Base-by-base conservation (phyloP, 2,888 invertebrate species). In the Acanthosepion pharaonis region DNA sequence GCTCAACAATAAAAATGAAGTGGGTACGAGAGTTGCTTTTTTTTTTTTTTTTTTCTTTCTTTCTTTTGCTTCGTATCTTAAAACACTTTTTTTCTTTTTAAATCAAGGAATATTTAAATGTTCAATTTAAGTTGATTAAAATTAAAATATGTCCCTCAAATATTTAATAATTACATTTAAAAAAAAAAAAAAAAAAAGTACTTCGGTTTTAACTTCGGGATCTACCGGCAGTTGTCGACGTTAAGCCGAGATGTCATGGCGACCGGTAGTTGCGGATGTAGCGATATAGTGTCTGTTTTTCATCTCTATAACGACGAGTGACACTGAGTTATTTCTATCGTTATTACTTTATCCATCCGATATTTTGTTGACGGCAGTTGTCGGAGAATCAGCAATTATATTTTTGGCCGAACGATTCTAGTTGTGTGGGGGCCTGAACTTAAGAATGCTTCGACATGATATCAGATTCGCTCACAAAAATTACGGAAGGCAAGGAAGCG, bases 401-500 rank as follows among this genome's bases (percentile, higher is more conserved):
- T 23, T 51, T 59, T 59, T 20, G 59, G 25, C 59, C 59, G 5
- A 20, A 3, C 59, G 59, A 59, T 20, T 59, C 20, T 18, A 20
- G 78, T 4, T 59, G 20, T 59, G 59, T 59, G 59, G 59, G 59
- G 59, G 59, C 59, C 59, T 59, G 59, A 59, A 42, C 23, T 59
- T 59, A 20, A 59, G 59, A 18, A 93, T 94, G 94, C 55, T 94
- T 33, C 42, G 94, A 55, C 94, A 94, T 94, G 59, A 33, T 18
- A 55, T 55, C 20, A n/a, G 59, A 23, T 94, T 94, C 94, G 55
- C 64, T 42, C 94, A 94, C 94, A 94, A 94, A 25, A 55, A 94
- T 64, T 64, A 64, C 94, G 94, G 94, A 25, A 64, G 51, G 64
- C 94, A 94, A 55, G 94, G 94, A 25, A 94, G 94, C 59, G 94